A percentile compares a stretch with the other conserved stretches of the same genome.
Evolutionary conservation across 2,888 invertebrate species (phyloP).

Genomic region (Nebria salina): DNA sequence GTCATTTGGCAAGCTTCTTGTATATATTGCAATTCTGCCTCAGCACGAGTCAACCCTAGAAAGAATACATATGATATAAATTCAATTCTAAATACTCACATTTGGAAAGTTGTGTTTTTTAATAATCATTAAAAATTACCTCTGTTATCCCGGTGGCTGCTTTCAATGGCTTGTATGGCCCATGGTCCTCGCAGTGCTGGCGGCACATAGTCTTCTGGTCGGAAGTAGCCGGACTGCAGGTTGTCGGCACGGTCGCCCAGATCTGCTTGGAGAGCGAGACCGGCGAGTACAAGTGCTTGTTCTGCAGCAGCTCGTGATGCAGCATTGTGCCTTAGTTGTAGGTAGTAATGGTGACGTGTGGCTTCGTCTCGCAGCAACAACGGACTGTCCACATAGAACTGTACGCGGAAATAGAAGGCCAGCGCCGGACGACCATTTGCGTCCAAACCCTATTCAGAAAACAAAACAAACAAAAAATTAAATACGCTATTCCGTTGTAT

Average conservation of each 20-base stretch:
- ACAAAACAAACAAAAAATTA: constrained; percentile 47
- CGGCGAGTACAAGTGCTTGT: constrained; percentile 82
- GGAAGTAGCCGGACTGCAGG: constrained; percentile 70
- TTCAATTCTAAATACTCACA: not conserved
- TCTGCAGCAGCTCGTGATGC: constrained; percentile 72
- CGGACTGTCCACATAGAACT: constrained; percentile 94
- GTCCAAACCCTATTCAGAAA: constrained; percentile 79
- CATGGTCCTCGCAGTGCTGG: constrained; percentile 69
- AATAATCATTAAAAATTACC: constrained; percentile 43
- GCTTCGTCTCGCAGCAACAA: constrained; percentile 90
- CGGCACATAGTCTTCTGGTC: constrained; percentile 87
- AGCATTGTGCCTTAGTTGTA: constrained; percentile 92
- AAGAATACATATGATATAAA: not conserved
- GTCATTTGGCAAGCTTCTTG: constrained; percentile 85
- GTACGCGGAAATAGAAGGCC: constrained; percentile 89
- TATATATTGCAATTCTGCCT: constrained; percentile 89
- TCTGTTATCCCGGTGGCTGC: constrained; percentile 83
- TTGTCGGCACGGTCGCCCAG: constrained; percentile 80
- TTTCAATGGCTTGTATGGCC: constrained; percentile 70
- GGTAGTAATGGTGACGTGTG: constrained; percentile 92
- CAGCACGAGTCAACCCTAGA: constrained; percentile 75
- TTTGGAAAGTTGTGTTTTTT: not conserved
- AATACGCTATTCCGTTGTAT: not conserved
- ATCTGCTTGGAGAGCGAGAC: constrained; percentile 92
- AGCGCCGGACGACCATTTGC: constrained; percentile 89